Evolutionary conservation across 2,797 vertebrate genomes (phyloP).

Genomic region (Anabacerthia variegaticeps): DNA sequence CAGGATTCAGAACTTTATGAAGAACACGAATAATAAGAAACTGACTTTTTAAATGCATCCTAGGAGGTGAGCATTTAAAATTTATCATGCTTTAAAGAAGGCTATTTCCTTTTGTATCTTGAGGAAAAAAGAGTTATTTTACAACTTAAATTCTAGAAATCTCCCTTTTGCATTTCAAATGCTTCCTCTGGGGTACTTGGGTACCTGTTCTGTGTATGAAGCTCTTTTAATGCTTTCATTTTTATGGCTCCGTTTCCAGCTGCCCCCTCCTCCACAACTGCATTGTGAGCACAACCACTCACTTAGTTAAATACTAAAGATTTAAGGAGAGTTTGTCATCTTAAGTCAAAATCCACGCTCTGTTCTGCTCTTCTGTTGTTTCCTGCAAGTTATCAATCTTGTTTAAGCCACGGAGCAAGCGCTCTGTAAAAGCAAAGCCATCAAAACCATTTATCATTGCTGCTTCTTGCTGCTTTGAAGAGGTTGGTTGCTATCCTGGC

Average conservation of each 20-base stretch:
- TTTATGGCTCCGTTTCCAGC: not conserved
- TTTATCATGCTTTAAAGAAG: not conserved
- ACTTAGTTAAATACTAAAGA: not conserved
- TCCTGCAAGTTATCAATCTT: not conserved
- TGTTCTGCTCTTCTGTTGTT: not conserved
- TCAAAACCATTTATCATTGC: constrained; percentile 25
- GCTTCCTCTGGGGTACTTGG: not conserved
- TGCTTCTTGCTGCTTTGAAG: constrained; percentile 46
- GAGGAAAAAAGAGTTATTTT: not conserved
- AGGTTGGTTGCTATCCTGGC: constrained; percentile 60
- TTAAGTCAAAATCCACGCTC: not conserved
- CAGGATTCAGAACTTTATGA: not conserved
- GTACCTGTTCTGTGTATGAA: not conserved
- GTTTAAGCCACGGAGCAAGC: not conserved
- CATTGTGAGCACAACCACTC: not conserved
- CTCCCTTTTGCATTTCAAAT: not conserved
- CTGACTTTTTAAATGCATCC: not conserved
- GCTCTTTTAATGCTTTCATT: not conserved
- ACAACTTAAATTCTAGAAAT: not conserved
- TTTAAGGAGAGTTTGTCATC: not conserved
- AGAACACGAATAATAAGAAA: not conserved
- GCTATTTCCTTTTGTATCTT: not conserved
- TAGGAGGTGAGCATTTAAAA: not conserved
- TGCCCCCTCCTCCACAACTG: not conserved
- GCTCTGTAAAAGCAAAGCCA: not conserved